These are phyloP conservation scores for Netelia fuscicornis DNA, from an alignment of 2,888 invertebrate genomes.

Conservation along the genomic window DNA sequence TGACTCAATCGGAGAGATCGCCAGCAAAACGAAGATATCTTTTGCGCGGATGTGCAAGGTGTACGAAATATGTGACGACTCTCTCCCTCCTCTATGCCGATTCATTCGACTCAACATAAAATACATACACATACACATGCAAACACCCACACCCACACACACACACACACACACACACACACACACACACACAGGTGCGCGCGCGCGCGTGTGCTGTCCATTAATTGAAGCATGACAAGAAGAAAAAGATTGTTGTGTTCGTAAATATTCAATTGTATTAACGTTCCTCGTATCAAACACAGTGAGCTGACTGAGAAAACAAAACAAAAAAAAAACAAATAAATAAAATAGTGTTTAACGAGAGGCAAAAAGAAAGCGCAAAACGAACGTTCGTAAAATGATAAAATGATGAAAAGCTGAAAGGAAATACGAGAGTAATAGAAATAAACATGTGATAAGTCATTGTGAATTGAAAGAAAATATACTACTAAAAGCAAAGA, in stretches of 20 bases:
- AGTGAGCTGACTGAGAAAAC: conserved; percentile 82
- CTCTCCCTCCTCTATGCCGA: conserved; percentile 23
- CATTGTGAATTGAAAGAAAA: conserved; percentile 80
- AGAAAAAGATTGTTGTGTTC: conserved; percentile 81
- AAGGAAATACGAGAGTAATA: conserved; percentile 66
- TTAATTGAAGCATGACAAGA: conserved; percentile 79
- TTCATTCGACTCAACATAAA: neutral
- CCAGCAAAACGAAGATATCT: neutral
- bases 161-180: conserved; percentile 66
- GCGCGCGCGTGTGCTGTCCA: conserved; percentile 69
- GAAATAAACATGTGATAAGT: conserved; percentile 84
- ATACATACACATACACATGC: conserved; percentile 67
- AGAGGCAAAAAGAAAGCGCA: conserved; percentile 59
- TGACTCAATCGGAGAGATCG: neutral
- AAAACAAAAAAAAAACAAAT: conserved; percentile 69
- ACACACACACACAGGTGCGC: conserved; percentile 67
- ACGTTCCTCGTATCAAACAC: conserved; percentile 84
- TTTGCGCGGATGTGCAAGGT: neutral
- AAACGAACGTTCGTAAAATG: conserved; percentile 40
- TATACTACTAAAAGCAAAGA: conserved; percentile 50
- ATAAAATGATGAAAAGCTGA: conserved; percentile 45
- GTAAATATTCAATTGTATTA: conserved; percentile 84
- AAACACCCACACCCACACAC: conserved; percentile 63
- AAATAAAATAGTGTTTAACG: conserved; percentile 54
- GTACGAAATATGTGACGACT: neutral